Conservation (phyloP, 2,113 vertebrate genomes). For the Chauna torquata region DNA sequence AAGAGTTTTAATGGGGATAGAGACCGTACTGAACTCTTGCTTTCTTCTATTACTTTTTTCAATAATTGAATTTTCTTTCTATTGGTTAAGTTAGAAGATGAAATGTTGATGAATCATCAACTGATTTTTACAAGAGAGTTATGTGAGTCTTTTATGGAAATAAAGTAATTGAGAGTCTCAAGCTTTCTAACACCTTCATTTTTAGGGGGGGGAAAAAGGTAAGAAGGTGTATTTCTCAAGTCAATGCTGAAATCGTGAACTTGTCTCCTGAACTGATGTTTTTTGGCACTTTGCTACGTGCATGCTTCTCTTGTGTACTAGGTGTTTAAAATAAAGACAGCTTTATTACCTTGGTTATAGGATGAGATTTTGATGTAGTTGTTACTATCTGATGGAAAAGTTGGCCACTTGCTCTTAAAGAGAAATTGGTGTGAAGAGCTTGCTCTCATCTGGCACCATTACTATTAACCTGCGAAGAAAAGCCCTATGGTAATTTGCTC, state of each 20-base stretch:
- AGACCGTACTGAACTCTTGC: background rate
- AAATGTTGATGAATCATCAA: background rate
- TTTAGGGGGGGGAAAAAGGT: background rate
- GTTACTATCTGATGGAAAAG: background rate
- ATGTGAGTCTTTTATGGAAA: background rate
- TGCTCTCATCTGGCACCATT: background rate
- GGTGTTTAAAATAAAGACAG: background rate
- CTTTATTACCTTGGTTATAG: background rate
- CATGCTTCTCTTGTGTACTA: background rate
- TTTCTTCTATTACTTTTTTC: background rate
- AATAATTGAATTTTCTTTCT: background rate
- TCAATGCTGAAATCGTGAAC: background rate
- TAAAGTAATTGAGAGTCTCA: background rate
- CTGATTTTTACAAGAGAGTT: background rate
- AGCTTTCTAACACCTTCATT: background rate
- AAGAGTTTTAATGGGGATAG: background rate
- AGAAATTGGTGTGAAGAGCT: rapidly evolving
- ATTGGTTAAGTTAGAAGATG: background rate
- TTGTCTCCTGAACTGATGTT: background rate
- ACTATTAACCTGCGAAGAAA: background rate
- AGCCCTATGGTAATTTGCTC: background rate
- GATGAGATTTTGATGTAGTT: rapidly evolving
- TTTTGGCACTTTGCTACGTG: background rate
- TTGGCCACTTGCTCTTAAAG: background rate
- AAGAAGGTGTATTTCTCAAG: background rate